phyloP scores from a whole-genome alignment of 1,140 invertebrate genomes.

The Heliconius hewitsoni region DNA sequence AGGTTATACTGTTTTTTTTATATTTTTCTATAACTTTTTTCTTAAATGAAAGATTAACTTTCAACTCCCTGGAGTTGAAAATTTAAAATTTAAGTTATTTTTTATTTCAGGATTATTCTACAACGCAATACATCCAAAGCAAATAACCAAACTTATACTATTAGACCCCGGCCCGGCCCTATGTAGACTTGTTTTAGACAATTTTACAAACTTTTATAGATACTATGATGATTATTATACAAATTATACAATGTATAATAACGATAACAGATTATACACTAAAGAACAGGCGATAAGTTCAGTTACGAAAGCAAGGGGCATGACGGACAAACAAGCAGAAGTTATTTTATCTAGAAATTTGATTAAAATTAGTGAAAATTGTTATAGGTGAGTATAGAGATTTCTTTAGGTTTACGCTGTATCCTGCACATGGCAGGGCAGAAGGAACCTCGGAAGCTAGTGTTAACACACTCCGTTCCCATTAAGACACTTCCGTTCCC shows the following conservation, averaged over 20 bases:
- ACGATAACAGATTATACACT: conserved; percentile 38
- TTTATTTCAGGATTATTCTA: conserved; percentile 56
- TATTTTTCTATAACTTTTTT: neutral
- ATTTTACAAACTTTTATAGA: conserved; percentile 42
- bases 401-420: neutral
- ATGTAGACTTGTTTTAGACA: conserved; percentile 39
- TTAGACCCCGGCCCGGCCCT: conserved; percentile 51
- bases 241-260: conserved; percentile 48
- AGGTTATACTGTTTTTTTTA: too few species aligned
- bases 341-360: conserved; percentile 51
- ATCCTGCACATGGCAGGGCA: too few species aligned
- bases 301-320: conserved; percentile 47
- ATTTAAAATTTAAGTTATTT: neutral
- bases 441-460: too few species aligned
- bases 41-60: neutral
- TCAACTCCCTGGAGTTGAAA: neutral
- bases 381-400: neutral
- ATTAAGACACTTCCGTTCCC: too few species aligned
- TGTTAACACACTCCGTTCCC: too few species aligned
- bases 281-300: conserved; percentile 38
- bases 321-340: conserved; percentile 49
- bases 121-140: conserved; percentile 52
- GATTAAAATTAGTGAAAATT: conserved; percentile 46
- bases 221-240: conserved; percentile 55
- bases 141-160: conserved; percentile 53